Evolutionary conservation across 2,797 vertebrate species (phyloP), one percentile per base, ranked within the genome.

Genomic region (Graptemys geographica): DNA sequence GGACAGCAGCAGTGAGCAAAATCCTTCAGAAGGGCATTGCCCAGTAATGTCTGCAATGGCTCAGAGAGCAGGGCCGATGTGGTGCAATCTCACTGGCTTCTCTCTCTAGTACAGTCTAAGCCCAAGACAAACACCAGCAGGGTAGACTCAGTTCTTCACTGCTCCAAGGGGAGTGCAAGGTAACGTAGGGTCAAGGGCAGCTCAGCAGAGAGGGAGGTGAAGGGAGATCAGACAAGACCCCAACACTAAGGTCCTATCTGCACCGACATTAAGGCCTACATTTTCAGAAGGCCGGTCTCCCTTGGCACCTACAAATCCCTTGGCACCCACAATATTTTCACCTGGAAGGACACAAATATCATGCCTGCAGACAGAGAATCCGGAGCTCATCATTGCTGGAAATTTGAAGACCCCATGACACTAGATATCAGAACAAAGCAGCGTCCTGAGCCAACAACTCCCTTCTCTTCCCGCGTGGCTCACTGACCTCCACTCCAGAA

Each of bases 221-320:
- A 88, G 28, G 33, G 51, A 11, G 52, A 52, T 59, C 74, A 33
- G 59, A 69, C 16, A 47, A 23, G 72, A 74, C 47, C 2, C 57
- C n/a, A 0, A 1, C 81, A 87, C 18, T 8, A 9, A 74, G 19
- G 19, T 1, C 41, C 78, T 44, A 37, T 56, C 83, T 10, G 41
- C 85, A 23, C 0, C 0, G 85, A 62, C 69, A 31, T 0, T 0
- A 16, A 44, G 55, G 49, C 0, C 0, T 1, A 4, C 27, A 11
- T 87, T 79, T 28, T 4, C 15, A 1, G 69, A 57, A 87, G 78
- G 84, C 56, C 79, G 62, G 1, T 44, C 72, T 44, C 72, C 74
- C 53, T 53, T 53, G 52, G 52, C 52, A 52, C 52, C 52, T 52
- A 52, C 52, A 52, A 52, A 52, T 52, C 52, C 52, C 15, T 55